These are phyloP conservation scores for Telenomus remus DNA, from an alignment of 1,140 invertebrate genomes.

Conservation along the genomic window DNA sequence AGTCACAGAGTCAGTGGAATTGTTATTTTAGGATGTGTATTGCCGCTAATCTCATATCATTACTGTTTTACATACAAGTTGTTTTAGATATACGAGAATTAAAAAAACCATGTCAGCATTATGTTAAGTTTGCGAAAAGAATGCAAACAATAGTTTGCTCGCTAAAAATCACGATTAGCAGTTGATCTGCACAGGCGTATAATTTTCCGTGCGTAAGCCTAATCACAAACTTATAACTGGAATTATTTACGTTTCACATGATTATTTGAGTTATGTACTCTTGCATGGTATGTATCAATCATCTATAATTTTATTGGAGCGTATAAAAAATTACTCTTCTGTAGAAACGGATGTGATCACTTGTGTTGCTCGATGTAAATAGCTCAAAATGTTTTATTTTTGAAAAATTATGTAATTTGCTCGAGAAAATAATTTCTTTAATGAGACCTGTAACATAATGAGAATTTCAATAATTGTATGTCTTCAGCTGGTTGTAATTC, in stretches of 20 bases:
- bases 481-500: too few species aligned
- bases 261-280: constrained; percentile 9
- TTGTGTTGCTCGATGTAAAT: background rate
- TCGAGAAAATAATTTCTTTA: too few species aligned
- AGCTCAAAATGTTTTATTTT: background rate
- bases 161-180: constrained; percentile 25
- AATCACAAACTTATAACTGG: constrained; percentile 15
- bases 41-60: too few species aligned
- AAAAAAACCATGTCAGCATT: background rate
- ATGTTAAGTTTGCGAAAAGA: background rate
- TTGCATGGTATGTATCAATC: constrained; percentile 14
- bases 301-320: constrained; percentile 1
- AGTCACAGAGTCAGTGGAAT: too few species aligned
- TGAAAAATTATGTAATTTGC: too few species aligned
- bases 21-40: too few species aligned
- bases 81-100: background rate
- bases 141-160: background rate
- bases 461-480: too few species aligned
- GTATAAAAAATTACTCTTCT: background rate
- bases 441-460: too few species aligned
- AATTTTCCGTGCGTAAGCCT: constrained; percentile 33
- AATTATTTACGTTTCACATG: constrained; percentile 31
- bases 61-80: too few species aligned
- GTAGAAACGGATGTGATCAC: background rate
- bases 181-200: constrained; percentile 14